Evolutionary conservation across 2,888 invertebrate genomes (phyloP).

Genomic region (Schizaphis graminum): DNA sequence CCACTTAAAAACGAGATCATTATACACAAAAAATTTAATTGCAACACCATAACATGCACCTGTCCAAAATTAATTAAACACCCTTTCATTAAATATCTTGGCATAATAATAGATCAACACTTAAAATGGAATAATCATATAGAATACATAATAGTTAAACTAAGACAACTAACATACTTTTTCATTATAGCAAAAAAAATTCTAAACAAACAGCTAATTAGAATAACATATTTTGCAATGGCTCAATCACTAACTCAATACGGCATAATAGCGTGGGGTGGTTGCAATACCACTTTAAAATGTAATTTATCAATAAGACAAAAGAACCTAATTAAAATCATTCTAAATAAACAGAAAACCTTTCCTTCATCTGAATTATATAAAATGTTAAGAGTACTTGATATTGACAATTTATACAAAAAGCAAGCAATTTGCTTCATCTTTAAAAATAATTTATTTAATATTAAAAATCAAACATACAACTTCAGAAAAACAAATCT

Average conservation of each 20-base stretch:
- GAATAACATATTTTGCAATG: slow-evolving; percentile 24
- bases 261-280: slow-evolving; percentile 6
- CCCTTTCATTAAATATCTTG: slow-evolving; percentile 17
- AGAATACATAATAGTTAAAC: not conserved
- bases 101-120: slow-evolving; percentile 11
- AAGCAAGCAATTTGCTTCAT: slow-evolving; percentile 1
- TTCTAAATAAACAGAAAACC: slow-evolving; percentile 5
- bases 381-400: slow-evolving; percentile 17
- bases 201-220: slow-evolving; percentile 19
- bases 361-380: slow-evolving; percentile 5
- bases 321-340: not conserved
- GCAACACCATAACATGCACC: not conserved
- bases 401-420: slow-evolving; percentile 23
- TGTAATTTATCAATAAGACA: not conserved
- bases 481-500: not conserved
- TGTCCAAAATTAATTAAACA: slow-evolving; percentile 33
- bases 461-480: not conserved
- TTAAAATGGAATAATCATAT: slow-evolving; percentile 34
- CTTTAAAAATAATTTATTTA: not conserved
- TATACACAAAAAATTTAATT: slow-evolving; percentile 21
- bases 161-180: not conserved
- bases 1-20: not conserved
- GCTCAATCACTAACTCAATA: slow-evolving; percentile 1
- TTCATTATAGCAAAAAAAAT: slow-evolving; percentile 23
- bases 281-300: slow-evolving; percentile 1